Evolutionary conservation across 2,797 vertebrate species (phyloP), one percentile per base, ranked within the genome.

Genomic region (Mycteria americana): DNA sequence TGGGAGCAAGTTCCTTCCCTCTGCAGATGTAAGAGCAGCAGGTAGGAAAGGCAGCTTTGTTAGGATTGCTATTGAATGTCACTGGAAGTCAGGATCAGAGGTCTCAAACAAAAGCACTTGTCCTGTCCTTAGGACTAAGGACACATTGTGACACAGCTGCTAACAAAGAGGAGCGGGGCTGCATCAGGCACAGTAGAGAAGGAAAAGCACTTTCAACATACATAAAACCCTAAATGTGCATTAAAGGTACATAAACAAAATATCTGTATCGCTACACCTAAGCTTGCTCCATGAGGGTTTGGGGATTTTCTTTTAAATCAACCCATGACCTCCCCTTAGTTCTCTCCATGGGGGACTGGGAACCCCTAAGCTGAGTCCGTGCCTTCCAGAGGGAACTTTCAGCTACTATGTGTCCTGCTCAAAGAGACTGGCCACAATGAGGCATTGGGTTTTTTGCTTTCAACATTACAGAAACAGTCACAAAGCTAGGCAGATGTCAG

Each of bases 81-180:
- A 51, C 43, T 41, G 43, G 48, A 75, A 78, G 24, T 24, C 88
- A 91, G 65, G 16, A 37, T 3, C 53, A 54, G 72, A 67, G 37
- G 35, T 39, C 19, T 19, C 65, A 89, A 85, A 57, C 16, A 79
- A 88, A 46, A 24, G 37, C 46, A 30, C 27, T 24, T 4, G 2
- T 57, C 56, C 39, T 27, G 15, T 37, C 31, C 54, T 65, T 43
- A 35, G 35, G 30, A 53, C 41, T 65, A 21, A 59, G 56, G 70
- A 39, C 65, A 69, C 1, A 1, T 4, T 16, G 56, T 25, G 50
- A 57, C 41, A 64, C 51, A 9, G 39, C 46, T 0, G 0, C 35
- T 13, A 54, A 16, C 24, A 46, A 65, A 57, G 27, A 75, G 53
- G 5, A 72, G 62, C 57, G 46, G 57, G n/a, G 69, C 62, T 72